Base-by-base conservation (phyloP, 1,140 invertebrate genomes). In the Orius insidiosus region DNA sequence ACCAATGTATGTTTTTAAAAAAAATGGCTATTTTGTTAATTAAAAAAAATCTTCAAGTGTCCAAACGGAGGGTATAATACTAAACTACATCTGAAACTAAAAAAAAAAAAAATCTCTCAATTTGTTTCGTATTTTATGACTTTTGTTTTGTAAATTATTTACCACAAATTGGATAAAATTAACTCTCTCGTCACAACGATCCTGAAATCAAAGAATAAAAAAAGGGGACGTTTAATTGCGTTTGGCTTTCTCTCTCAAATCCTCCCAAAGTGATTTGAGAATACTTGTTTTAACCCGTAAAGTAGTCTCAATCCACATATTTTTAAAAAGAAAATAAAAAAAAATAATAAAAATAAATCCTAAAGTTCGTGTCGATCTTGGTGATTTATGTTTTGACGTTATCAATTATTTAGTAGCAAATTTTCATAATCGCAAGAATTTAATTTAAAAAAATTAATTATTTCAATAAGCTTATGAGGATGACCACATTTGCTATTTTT, bases 131-230 rank as follows among this genome's bases (percentile, higher is more conserved):
- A n/a, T n/a, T 18, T 19, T 46, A 10, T 15, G 15, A 3, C n/a
- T 15, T 33, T 7, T 6, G 6, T n/a, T 7, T 11, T 15, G 35
- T 36, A 15, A 36, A 36, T 36, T 36, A n/a, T n/a, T 36, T 36
- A 15, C 14, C 35, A 36, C n/a, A n/a, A 15, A 36, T 36, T 11
- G 3, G n/a, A 36, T 36, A 11, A 36, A 36, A 15, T 3, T 24
- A 24, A 24, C 7, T 24, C 24, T 24, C 24, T 3, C 3, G 24
- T 24, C 24, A 24, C 24, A 24, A 36, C 35, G 9, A 10, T 40
- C 42, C 42, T 45, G 43, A 50, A 50, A 50, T 37, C 42, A 50
- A 35, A 45, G 48, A 45, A 45, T 30, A 34, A 45, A 45, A n/a
- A 35, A 18, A 13, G 18, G 35, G 41, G 30, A 30, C 11, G 30